Evolutionary conservation across 2,888 invertebrate genomes (phyloP).

Genomic region (Dolichopus griseipennis): DNA sequence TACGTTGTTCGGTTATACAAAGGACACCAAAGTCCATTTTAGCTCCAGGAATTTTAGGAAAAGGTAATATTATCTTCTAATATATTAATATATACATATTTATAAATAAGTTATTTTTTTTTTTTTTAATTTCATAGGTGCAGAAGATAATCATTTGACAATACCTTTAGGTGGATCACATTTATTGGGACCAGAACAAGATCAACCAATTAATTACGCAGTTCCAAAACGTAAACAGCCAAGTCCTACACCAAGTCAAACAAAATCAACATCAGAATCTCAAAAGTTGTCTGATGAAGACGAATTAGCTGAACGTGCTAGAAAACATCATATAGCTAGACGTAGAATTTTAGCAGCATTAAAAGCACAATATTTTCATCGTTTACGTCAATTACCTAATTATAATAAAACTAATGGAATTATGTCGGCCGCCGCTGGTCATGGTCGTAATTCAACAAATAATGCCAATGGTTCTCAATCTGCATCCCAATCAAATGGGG

Average conservation of each 20-base stretch:
- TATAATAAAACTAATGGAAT: slow-evolving; percentile 47
- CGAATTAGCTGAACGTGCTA: slow-evolving; percentile 46
- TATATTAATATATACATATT: too few species aligned
- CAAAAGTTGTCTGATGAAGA: slow-evolving; percentile 23
- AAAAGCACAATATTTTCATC: slow-evolving; percentile 26
- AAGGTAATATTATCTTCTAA: slow-evolving; percentile 29
- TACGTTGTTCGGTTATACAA: slow-evolving; percentile 73
- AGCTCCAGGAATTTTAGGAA: slow-evolving; percentile 14
- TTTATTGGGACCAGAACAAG: slow-evolving; percentile 59
- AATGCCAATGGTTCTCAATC: background rate
- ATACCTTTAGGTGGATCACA: slow-evolving; percentile 43
- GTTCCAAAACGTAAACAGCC: slow-evolving; percentile 62
- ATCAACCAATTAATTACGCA: slow-evolving; percentile 82
- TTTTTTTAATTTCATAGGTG: slow-evolving; percentile 11
- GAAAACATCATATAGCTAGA: slow-evolving; percentile 58
- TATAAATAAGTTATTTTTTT: background rate
- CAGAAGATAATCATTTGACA: slow-evolving; percentile 46
- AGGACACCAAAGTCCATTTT: slow-evolving; percentile 54
- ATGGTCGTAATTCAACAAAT: slow-evolving; percentile 60
- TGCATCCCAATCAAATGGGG: background rate
- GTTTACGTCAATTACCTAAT: slow-evolving; percentile 46
- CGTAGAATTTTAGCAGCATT: slow-evolving; percentile 52
- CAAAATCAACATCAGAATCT: slow-evolving; percentile 32
- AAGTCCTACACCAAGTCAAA: slow-evolving; percentile 27
- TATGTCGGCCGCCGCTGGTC: slow-evolving; percentile 68